Conservation (phyloP, 2,113 vertebrate species). For the Syngnathus floridae region DNA sequence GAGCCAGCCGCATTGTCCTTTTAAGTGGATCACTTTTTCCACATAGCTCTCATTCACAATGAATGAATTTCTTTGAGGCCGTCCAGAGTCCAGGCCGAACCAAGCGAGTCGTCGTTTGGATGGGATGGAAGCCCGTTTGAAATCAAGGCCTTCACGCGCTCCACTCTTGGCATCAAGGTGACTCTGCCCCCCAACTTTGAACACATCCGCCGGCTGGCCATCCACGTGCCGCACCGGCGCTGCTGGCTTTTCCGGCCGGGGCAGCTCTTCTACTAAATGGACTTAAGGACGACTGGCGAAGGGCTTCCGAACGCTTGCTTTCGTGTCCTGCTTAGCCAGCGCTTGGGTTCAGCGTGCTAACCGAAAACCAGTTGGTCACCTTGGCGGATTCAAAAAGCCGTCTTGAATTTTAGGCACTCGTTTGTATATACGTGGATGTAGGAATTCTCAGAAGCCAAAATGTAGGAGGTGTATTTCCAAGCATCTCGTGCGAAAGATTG, state of each 20-base stretch:
- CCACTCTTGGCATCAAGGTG: conserved; percentile 23
- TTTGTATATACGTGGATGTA: too few species aligned
- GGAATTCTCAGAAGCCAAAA: not conserved
- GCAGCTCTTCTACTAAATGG: not conserved
- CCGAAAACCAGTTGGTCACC: not conserved
- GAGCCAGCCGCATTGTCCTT: too few species aligned
- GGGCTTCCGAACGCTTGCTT: not conserved
- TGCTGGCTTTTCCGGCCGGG: conserved; percentile 18
- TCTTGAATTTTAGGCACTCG: too few species aligned
- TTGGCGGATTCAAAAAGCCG: too few species aligned
- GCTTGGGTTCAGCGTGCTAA: not conserved
- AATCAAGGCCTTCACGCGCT: conserved; percentile 7
- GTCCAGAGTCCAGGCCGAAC: too few species aligned
- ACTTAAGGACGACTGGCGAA: not conserved
- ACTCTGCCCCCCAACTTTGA: not conserved
- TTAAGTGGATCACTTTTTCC: too few species aligned
- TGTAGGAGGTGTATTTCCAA: not conserved
- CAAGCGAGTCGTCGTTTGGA: not conserved
- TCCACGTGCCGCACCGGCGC: conserved; percentile 9
- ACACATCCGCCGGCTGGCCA: not conserved
- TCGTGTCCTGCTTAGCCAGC: not conserved
- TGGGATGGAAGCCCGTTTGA: not conserved
- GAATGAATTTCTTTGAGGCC: too few species aligned
- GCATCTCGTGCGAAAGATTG: not conserved
- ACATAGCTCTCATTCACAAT: too few species aligned